These are phyloP conservation scores for Melanotus villosus DNA, from an alignment of 2,888 invertebrate species.

Conservation along the genomic window DNA sequence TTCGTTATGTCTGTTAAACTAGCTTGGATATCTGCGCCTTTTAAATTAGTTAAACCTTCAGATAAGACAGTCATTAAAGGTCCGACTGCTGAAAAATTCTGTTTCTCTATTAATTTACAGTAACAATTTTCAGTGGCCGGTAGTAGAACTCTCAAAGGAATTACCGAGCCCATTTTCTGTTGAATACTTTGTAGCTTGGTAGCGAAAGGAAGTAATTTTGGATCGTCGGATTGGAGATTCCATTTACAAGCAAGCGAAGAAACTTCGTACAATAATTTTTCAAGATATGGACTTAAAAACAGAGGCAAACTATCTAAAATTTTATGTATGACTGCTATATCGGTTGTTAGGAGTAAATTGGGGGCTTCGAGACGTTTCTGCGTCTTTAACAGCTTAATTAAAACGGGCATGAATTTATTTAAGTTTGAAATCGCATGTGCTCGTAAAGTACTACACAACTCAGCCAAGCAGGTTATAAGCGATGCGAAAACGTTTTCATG, in stretches of 20 bases:
- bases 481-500: constrained; percentile 80
- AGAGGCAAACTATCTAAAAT: constrained; percentile 85
- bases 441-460: constrained; percentile 82
- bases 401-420: constrained; percentile 84
- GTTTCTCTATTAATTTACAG: constrained; percentile 72
- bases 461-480: constrained; percentile 82
- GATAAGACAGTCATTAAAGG: constrained; percentile 83
- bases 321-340: constrained; percentile 85
- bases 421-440: constrained; percentile 82
- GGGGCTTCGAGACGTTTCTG: constrained; percentile 75
- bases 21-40: constrained; percentile 74
- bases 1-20: constrained; percentile 79
- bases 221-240: constrained; percentile 64
- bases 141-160: constrained; percentile 83
- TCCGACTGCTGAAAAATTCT: constrained; percentile 75
- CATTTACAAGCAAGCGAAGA: constrained; percentile 73
- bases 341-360: constrained; percentile 78
- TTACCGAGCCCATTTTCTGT: constrained; percentile 77
- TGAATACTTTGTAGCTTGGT: constrained; percentile 75
- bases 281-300: constrained; percentile 89
- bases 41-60: constrained; percentile 78
- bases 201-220: constrained; percentile 71
- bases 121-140: constrained; percentile 81
- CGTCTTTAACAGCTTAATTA: constrained; percentile 76
- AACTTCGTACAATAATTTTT: constrained; percentile 78